A percentile compares a stretch with the other conserved stretches of the same genome.
phyloP scores from a whole-genome alignment of 2,888 invertebrate genomes.

The Phasia obesa region DNA sequence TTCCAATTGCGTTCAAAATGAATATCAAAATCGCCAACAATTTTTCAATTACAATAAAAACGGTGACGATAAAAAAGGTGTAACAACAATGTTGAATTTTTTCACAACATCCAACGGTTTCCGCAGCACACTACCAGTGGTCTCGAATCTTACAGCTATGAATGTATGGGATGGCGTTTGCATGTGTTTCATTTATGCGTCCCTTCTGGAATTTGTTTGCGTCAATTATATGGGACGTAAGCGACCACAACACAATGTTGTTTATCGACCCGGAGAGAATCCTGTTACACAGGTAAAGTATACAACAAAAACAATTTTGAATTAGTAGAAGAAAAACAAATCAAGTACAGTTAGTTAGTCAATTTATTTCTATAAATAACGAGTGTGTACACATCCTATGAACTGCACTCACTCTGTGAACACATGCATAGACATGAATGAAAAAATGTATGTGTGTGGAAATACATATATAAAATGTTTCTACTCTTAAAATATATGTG shows the following conservation, averaged over 20 bases:
- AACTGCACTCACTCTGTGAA: conserved; percentile 27
- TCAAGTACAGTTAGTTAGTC: conserved; percentile 47
- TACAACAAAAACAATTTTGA: conserved; percentile 10
- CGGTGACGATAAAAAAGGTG: conserved; percentile 86
- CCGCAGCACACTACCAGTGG: conserved; percentile 95
- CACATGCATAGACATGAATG: not conserved
- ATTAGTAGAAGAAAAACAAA: conserved; percentile 15
- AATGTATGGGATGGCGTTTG: conserved; percentile 98
- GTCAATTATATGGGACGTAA: conserved; percentile 97
- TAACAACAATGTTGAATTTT: conserved; percentile 99
- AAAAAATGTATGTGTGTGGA: not conserved
- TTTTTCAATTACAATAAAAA: conserved; percentile 11
- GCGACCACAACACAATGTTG: conserved; percentile 93
- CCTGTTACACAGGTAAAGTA: conserved; percentile 92
- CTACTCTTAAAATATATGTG: not conserved
- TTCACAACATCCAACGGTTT: conserved; percentile 97
- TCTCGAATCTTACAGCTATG: conserved; percentile 97
- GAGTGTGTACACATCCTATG: conserved; percentile 2
- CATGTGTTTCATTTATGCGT: conserved; percentile 98
- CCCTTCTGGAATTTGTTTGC: conserved; percentile 95
- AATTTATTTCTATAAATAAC: conserved; percentile 9
- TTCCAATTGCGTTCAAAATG: conserved; percentile 3
- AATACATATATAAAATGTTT: not conserved
- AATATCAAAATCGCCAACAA: conserved; percentile 24
- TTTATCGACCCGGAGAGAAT: conserved; percentile 94